phyloP scores from a whole-genome alignment of 1,140 invertebrate genomes.

The Eurosta solidaginis region DNA sequence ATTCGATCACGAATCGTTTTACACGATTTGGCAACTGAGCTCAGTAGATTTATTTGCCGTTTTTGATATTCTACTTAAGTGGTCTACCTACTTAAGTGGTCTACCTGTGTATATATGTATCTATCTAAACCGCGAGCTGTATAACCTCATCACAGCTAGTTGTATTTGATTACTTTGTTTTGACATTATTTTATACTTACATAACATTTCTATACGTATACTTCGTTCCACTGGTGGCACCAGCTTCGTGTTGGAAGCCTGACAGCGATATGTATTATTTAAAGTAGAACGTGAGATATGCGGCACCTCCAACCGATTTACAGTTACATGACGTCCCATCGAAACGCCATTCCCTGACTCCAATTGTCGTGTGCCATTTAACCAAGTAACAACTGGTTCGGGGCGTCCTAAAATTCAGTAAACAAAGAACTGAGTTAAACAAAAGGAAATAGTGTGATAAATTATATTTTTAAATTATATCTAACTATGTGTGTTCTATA shows the following conservation, averaged over 20 bases:
- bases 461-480: no score
- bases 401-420: constrained; percentile 71
- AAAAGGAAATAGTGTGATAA: no score
- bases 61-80: no score
- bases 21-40: no score
- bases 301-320: constrained; percentile 75
- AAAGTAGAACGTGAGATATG: constrained; percentile 74
- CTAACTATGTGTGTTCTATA: no score
- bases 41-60: no score
- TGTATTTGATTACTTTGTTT: no score
- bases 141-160: no score
- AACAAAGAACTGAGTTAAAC: background rate
- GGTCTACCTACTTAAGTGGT: no score
- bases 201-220: constrained; percentile 76
- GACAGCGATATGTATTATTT: constrained; percentile 83
- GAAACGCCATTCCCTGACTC: constrained; percentile 65
- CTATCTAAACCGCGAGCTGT: no score
- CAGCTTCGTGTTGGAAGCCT: constrained; percentile 83
- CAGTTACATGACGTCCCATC: constrained; percentile 73
- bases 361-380: constrained; percentile 69
- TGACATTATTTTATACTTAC: constrained; percentile 64
- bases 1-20: no score
- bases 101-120: no score
- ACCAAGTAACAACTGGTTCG: constrained; percentile 77
- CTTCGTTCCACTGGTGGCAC: constrained; percentile 78